Evolutionary conservation across 2,797 vertebrate genomes (phyloP).

Genomic region (Eurystomus glaucurus): DNA sequence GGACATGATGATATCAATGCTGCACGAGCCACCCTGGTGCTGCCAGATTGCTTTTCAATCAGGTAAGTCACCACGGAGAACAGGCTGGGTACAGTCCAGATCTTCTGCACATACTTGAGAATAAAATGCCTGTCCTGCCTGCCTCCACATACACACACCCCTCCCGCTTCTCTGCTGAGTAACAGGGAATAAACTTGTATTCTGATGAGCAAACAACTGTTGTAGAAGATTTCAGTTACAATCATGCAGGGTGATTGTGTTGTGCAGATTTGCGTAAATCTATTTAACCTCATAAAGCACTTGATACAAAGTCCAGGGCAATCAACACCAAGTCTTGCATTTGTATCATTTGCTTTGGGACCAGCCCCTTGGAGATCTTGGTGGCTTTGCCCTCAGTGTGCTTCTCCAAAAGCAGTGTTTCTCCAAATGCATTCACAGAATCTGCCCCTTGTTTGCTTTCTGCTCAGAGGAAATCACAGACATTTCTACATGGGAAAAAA

Average conservation of each 20-base stretch:
- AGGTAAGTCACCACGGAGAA: background rate
- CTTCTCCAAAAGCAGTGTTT: no score
- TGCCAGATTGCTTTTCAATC: background rate
- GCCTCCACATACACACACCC: background rate
- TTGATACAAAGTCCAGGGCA: conserved; percentile 28
- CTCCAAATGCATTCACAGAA: background rate
- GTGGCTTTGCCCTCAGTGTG: background rate
- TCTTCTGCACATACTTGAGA: background rate
- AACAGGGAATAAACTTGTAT: background rate
- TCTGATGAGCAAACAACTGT: conserved; percentile 11
- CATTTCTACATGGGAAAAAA: background rate
- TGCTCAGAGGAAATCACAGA: background rate
- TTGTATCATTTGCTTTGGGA: background rate
- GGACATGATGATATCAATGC: rapidly evolving
- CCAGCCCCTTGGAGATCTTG: background rate
- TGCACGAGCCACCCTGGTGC: background rate
- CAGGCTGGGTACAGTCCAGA: background rate
- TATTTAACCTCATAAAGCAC: conserved; percentile 11
- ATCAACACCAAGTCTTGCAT: background rate
- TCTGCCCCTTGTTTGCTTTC: background rate
- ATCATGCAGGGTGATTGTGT: background rate
- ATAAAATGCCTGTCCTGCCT: background rate
- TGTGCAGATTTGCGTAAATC: background rate
- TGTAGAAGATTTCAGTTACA: background rate
- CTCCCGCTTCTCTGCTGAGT: background rate